Percentiles rank a stretch among this genome's conserved stretches.
Evolutionary conservation across 1,140 invertebrate species (phyloP).

Genomic region (Zelostemma sp.): DNA sequence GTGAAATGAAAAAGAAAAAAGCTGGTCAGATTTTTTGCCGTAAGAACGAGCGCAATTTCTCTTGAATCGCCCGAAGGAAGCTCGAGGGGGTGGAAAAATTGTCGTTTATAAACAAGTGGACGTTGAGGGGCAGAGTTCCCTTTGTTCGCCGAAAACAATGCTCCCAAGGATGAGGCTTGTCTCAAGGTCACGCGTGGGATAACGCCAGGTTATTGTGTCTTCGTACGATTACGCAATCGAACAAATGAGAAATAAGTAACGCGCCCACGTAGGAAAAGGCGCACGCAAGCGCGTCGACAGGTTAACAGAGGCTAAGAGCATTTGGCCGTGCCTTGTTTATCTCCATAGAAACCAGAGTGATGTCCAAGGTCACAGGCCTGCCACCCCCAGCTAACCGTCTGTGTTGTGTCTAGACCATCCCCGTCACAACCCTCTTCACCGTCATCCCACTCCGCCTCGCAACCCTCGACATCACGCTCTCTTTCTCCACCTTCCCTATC

Average conservation of each 20-base stretch:
- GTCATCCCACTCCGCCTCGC: slow-evolving; percentile 5
- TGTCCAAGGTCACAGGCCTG: slow-evolving; percentile 60
- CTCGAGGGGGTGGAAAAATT: neutral
- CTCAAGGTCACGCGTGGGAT: slow-evolving; percentile 41
- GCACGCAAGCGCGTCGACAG: slow-evolving; percentile 46
- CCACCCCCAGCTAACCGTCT: slow-evolving; percentile 54
- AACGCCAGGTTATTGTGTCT: slow-evolving; percentile 31
- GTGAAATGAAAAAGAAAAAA: too few relatives aligned
- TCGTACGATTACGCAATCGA: slow-evolving; percentile 46
- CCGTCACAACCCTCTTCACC: slow-evolving; percentile 37
- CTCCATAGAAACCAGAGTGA: slow-evolving; percentile 60
- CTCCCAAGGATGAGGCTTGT: slow-evolving; percentile 40
- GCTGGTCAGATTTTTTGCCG: too few relatives aligned
- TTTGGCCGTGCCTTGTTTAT: slow-evolving; percentile 55
- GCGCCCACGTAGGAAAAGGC: slow-evolving; percentile 41
- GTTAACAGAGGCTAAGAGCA: slow-evolving; percentile 33
- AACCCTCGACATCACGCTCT: slow-evolving; percentile 22
- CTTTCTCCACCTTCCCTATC: too few relatives aligned
- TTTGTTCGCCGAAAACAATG: slow-evolving; percentile 26
- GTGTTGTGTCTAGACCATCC: slow-evolving; percentile 62
- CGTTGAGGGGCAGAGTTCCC: neutral
- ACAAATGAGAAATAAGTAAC: slow-evolving; percentile 42
- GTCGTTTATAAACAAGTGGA: neutral
- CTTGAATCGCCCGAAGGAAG: too few relatives aligned
- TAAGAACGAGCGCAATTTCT: too few relatives aligned